Evolutionary conservation across 2,888 invertebrate genomes (phyloP).

Genomic region (Caenorhabditis uteleia): DNA sequence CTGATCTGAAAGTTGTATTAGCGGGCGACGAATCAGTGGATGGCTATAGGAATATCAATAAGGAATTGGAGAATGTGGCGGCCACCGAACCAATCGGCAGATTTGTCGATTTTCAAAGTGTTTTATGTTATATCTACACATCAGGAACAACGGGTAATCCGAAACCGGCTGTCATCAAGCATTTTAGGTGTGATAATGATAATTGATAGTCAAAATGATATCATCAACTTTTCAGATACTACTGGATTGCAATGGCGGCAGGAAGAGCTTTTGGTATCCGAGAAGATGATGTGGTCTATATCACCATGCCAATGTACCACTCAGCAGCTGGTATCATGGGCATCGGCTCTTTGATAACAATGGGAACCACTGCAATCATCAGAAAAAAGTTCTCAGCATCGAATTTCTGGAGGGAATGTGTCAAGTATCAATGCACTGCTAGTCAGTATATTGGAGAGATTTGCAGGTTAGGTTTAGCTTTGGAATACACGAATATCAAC

Average conservation of each 20-base stretch:
- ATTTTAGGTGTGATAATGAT: conserved; percentile 75
- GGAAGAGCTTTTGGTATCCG: conserved; percentile 49
- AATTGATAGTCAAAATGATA: neutral
- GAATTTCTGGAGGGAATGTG: conserved; percentile 79
- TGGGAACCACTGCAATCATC: conserved; percentile 82
- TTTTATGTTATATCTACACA: conserved; percentile 91
- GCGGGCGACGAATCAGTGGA: conserved; percentile 25
- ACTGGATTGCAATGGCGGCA: conserved; percentile 58
- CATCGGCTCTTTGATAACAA: conserved; percentile 51
- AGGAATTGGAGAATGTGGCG: conserved; percentile 26
- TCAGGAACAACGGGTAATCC: conserved; percentile 98
- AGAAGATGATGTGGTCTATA: conserved; percentile 82
- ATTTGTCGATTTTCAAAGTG: conserved; percentile 58
- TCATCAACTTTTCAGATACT: no score
- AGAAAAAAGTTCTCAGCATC: conserved; percentile 92
- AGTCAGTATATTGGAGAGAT: conserved; percentile 74
- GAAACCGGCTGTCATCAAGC: conserved; percentile 94
- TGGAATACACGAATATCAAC: neutral
- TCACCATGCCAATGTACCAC: conserved; percentile 92
- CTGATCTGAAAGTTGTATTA: conserved; percentile 42
- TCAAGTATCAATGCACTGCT: conserved; percentile 56
- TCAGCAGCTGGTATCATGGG: conserved; percentile 84
- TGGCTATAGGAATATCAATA: conserved; percentile 20
- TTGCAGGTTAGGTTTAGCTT: conserved; percentile 69
- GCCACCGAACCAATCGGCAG: conserved; percentile 33